Base-by-base conservation (phyloP, 2,113 vertebrate species). In the Pyxicephalus adspersus region DNA sequence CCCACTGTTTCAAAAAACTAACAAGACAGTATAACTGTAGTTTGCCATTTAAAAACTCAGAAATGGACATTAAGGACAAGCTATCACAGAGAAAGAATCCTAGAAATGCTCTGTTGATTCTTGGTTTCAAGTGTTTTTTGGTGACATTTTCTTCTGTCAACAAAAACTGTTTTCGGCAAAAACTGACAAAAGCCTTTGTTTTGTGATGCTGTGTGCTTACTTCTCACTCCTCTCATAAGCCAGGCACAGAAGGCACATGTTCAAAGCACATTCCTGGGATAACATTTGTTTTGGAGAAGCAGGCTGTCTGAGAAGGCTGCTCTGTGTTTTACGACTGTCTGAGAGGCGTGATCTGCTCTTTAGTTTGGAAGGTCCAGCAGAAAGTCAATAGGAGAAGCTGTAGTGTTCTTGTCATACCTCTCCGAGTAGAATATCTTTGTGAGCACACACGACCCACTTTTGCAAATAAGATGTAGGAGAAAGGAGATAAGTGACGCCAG, bases 201-300 rank as follows among this genome's bases (percentile, higher is more conserved):
- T 61, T 81, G 58, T 26, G 74, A 50, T 34, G 28, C 51, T 51
- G 26, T 54, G 20, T 66, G 70, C 68, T 55, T 55, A 75, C 75
- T 82, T 75, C 63, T 82, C 51, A 63, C 70, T 45, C 71, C 61
- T 65, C 80, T 58, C 31, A 19, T 18, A 65, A 58, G 50, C 79
- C 29, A 67, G 38, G 45, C 67, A 11, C 19, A 16, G 45, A 54
- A 58, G 80, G 80, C 70, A 82, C 61, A 34, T n/a, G 80, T 82
- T 82, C 80, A 82, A 82, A 82, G 80, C 61, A 58, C 70, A 66
- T 82, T 82, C 80, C 80, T 66, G 80, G 71, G 80, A 75, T 82
- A 82, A 82, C 80, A 82, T 82, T 82, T 82, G 52, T 75, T 75
- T 82, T 82, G 80, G 80, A 82, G 80, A 51, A 22, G 71, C 71